Percentiles rank a stretch among this genome's conserved stretches.
Evolutionary conservation across 2,888 invertebrate species (phyloP).

Genomic region (Epistrophella euchroma): DNA sequence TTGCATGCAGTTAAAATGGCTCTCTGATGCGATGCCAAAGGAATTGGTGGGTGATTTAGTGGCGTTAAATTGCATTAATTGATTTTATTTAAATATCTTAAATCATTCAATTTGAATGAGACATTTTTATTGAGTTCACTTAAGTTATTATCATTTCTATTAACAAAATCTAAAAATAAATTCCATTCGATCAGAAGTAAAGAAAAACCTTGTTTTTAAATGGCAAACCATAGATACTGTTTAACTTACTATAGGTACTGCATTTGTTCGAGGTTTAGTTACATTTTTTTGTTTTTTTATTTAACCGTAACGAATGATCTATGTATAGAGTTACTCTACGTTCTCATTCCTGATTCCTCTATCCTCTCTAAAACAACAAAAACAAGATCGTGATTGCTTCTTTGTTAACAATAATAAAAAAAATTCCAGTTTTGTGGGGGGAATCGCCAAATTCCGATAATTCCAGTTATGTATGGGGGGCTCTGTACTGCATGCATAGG

Average conservation of each 20-base stretch:
- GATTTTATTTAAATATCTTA: not conserved
- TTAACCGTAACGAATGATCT: constrained; percentile 49
- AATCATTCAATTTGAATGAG: not conserved
- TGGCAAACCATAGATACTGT: constrained; percentile 42
- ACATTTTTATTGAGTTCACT: not conserved
- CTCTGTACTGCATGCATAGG: constrained; percentile 18
- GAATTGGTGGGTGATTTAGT: not conserved
- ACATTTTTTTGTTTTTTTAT: constrained; percentile 42
- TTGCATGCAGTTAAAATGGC: not conserved
- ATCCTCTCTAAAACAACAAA: constrained; percentile 13
- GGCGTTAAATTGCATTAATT: not conserved
- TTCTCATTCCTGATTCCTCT: constrained; percentile 34
- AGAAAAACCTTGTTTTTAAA: constrained; percentile 14
- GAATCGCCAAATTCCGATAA: constrained; percentile 52
- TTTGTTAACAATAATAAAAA: constrained; percentile 37
- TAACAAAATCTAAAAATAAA: constrained; percentile 30
- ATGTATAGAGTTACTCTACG: constrained; percentile 24
- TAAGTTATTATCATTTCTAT: not conserved
- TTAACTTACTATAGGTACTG: constrained; percentile 8
- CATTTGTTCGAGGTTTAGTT: constrained; percentile 59
- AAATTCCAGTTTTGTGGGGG: constrained; percentile 44
- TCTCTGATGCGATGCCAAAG: not conserved
- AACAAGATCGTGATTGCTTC: constrained; percentile 38
- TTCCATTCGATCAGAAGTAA: constrained; percentile 44
- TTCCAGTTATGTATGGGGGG: constrained; percentile 47